Conservation (phyloP, 2,888 invertebrate genomes). For the Pogonocherus hispidulus region DNA sequence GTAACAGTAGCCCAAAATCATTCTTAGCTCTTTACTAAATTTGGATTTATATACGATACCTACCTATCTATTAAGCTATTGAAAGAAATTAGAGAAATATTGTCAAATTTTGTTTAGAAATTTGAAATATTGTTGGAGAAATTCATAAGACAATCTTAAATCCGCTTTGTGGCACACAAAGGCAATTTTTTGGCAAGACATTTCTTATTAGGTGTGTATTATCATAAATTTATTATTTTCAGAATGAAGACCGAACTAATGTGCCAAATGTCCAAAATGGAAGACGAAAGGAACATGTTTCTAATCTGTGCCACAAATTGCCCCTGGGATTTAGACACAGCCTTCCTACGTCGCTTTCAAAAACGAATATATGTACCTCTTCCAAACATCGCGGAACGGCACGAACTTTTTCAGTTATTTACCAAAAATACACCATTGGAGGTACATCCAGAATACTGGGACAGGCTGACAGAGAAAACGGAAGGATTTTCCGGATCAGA, state of each 20-base stretch:
- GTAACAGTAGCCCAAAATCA: too few species aligned
- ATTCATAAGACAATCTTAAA: too few species aligned
- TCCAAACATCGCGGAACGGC: slow-evolving; percentile 64
- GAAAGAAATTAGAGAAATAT: too few species aligned
- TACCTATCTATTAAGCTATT: too few species aligned
- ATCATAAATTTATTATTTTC: slow-evolving; percentile 28
- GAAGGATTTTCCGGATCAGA: slow-evolving; percentile 73
- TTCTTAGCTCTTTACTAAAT: too few species aligned
- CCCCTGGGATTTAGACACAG: slow-evolving; percentile 75
- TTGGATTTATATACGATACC: too few species aligned
- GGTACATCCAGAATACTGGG: slow-evolving; percentile 35
- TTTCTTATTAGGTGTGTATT: not conserved
- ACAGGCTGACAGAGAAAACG: slow-evolving; percentile 65
- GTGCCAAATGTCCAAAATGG: slow-evolving; percentile 69
- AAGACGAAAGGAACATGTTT: slow-evolving; percentile 61
- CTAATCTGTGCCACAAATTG: slow-evolving; percentile 74
- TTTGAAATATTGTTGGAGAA: too few species aligned
- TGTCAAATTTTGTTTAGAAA: too few species aligned
- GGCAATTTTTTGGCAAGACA: too few species aligned
- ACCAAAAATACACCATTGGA: slow-evolving; percentile 54
- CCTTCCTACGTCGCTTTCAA: slow-evolving; percentile 73
- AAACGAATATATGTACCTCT: slow-evolving; percentile 72
- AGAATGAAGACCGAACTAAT: slow-evolving; percentile 73
- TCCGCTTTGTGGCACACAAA: too few species aligned
- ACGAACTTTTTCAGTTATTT: slow-evolving; percentile 59